Base-by-base conservation (phyloP, 2,888 invertebrate genomes). In the Quadriops clusia region DNA sequence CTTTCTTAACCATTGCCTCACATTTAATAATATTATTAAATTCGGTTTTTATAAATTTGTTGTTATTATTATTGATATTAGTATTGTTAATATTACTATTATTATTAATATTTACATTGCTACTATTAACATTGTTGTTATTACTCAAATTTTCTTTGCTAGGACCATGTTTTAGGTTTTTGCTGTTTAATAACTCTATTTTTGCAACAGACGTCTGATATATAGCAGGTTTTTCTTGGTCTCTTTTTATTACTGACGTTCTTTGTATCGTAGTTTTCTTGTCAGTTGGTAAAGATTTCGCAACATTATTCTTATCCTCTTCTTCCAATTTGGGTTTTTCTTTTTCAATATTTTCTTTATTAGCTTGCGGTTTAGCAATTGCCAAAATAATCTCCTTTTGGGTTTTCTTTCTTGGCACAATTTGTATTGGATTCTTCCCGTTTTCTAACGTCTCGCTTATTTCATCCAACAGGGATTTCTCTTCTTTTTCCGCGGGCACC, bases 401-500 rank as follows among this genome's bases (percentile, higher is more conserved):
- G 3, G 44, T 45, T 36, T 53, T 54, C 38, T 55, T 54, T 28
- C 54, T 41, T 1, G 46, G 39, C 20, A 58, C 53, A 11, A 58
- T 57, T 32, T 57, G 56, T 17, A 60, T 58, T 0, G 59, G 56
- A 39, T 72, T 70, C 49, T 74, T 67, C 40, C 74, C 69, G 44
- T 74, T 72, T 74, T 73, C 74, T 37, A 79, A 60, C 2, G 79
- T 79, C 54, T 79, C 79, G 1, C 76, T 74, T 48, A 79, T 79
- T 61, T 79, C 79, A 52, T 79, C 79, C 5, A 79, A 54, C 35
- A 79, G 56, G 0, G 78, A 75, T 49, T 78, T 79, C 47, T 79
- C 78, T 47, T 58, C 60, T 32, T 58, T 62, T 13, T 57, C 55
- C 37, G 55, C 39, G 4, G 41, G 41, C 18, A 41, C 44, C 30